Evolutionary conservation across 2,888 invertebrate species (phyloP).

Genomic region (Heliconius ismenius): DNA sequence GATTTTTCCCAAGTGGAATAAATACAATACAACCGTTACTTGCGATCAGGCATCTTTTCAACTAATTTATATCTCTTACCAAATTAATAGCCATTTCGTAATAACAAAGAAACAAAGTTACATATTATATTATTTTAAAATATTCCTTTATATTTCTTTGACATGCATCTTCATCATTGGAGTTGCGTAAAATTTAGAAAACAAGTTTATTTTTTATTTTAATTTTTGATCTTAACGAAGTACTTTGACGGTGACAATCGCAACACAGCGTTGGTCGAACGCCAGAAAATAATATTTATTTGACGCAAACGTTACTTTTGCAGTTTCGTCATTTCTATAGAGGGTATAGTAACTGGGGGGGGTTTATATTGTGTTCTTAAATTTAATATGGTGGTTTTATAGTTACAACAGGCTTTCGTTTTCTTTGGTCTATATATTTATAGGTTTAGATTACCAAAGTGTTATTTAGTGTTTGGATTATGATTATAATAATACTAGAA

Average conservation of each 20-base stretch:
- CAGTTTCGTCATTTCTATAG: background rate
- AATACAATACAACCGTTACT: too few species aligned
- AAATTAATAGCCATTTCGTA: background rate
- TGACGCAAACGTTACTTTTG: conserved; percentile 17
- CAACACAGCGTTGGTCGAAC: conserved; percentile 30
- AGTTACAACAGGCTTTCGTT: background rate
- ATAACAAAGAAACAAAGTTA: background rate
- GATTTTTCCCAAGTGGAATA: too few species aligned
- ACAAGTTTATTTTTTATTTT: conserved; percentile 17
- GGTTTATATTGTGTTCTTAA: background rate
- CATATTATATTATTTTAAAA: conserved; percentile 1
- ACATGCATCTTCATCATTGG: background rate
- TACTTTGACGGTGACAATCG: conserved; percentile 31
- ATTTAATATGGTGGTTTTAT: background rate
- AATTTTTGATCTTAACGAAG: conserved; percentile 7
- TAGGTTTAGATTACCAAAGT: background rate
- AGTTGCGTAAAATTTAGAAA: background rate
- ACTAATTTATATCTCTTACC: background rate
- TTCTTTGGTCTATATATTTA: background rate
- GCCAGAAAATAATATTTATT: conserved; percentile 31
- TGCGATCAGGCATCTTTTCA: background rate
- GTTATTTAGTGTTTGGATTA: too few species aligned
- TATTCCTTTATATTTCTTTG: background rate
- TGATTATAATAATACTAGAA: too few species aligned
- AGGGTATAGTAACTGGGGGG: background rate